These are phyloP conservation scores for Euleptes europaea DNA, from an alignment of 2,113 vertebrate genomes.

Conservation along the genomic window DNA sequence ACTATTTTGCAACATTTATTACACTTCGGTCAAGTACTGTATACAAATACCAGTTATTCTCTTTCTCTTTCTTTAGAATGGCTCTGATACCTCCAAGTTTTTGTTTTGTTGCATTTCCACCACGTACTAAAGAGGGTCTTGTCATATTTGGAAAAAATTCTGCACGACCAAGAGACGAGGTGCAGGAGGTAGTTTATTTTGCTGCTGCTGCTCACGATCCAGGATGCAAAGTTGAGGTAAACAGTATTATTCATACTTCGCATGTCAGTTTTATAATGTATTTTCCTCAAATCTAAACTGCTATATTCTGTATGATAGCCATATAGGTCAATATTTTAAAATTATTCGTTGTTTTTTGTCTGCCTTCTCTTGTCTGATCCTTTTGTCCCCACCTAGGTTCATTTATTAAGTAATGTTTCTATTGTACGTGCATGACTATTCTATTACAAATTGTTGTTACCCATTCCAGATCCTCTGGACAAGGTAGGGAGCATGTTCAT, in stretches of 20 bases:
- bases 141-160: slow-evolving; percentile 85
- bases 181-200: slow-evolving; percentile 82
- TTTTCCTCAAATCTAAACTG: neutral
- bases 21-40: neutral
- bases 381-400: too few relatives aligned
- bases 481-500: too few relatives aligned
- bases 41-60: neutral
- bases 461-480: too few relatives aligned
- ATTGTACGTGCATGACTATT: too few relatives aligned
- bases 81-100: slow-evolving; percentile 78
- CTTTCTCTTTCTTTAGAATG: slow-evolving; percentile 72
- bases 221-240: slow-evolving; percentile 81
- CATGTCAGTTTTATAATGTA: neutral
- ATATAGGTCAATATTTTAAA: too few relatives aligned
- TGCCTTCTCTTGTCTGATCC: too few relatives aligned
- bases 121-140: slow-evolving; percentile 72
- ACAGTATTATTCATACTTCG: neutral
- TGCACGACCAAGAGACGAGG: slow-evolving; percentile 80
- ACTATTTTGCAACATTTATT: neutral
- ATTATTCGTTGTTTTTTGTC: too few relatives aligned
- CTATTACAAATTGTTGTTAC: too few relatives aligned
- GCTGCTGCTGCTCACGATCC: slow-evolving; percentile 68
- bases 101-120: slow-evolving; percentile 81
- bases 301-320: too few relatives aligned
- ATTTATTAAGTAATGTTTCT: too few relatives aligned